Percentiles rank a stretch among this genome's conserved stretches.
These are phyloP conservation scores for Yoshiicerus persimilis DNA, from an alignment of 1,140 invertebrate genomes.

Conservation along the genomic window DNA sequence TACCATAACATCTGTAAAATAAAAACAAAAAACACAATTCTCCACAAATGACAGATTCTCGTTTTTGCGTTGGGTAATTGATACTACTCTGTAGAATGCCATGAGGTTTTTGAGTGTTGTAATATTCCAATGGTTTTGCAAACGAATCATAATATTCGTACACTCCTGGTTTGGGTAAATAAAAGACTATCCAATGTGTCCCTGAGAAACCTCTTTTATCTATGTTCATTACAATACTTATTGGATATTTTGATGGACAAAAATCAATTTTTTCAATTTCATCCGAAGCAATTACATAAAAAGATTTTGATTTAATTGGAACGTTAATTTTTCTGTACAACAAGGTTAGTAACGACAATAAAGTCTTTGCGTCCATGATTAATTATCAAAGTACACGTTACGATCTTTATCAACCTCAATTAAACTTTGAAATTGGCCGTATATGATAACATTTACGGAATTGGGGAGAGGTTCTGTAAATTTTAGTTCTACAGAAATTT, in stretches of 20 bases:
- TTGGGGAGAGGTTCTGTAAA: neutral
- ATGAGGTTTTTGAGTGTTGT: neutral
- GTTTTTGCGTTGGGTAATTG: neutral
- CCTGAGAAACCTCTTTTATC: neutral
- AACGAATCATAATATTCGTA: neutral
- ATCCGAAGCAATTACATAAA: neutral
- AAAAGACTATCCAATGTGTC: neutral
- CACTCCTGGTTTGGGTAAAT: neutral
- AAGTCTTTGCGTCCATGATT: neutral
- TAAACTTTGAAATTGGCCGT: neutral
- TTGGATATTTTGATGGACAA: neutral
- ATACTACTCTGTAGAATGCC: neutral
- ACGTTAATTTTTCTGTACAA: neutral
- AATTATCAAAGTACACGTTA: neutral
- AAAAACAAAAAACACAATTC: neutral
- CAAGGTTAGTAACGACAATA: neutral
- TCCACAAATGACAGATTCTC: neutral
- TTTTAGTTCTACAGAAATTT: neutral
- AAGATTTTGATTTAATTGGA: neutral
- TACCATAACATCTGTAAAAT: neutral
- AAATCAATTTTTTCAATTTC: neutral
- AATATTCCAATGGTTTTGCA: neutral
- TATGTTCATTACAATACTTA: neutral
- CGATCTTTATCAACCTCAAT: neutral
- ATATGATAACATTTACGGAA: neutral